Base-by-base conservation (phyloP, 2,888 invertebrate genomes). In the Phragmatobia fuliginosa region DNA sequence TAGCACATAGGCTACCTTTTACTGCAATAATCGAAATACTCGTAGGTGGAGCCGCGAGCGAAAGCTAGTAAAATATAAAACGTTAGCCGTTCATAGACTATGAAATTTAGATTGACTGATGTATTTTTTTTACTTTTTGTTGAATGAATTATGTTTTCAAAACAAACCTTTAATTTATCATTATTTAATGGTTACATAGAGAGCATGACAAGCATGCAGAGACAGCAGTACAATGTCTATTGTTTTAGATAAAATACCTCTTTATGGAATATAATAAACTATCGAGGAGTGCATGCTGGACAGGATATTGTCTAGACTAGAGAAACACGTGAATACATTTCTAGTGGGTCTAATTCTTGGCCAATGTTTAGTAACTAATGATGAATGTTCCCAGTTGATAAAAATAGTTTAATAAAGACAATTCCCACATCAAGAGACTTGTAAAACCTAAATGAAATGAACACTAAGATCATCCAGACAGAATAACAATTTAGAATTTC, bases 221-320 rank as follows among this genome's bases (percentile, higher is more conserved):
- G 6, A 16, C 7, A 56, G 28, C 56, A 56, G 28, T 56, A 6
- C n/a, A 16, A 28, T 16, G 28, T 16, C 56, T 16, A 56, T 56
- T 56, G 56, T 56, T 56, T 56, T 1, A 28, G 28, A 56, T 56
- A 56, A 56, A 56, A 56, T 56, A 16, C 28, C 4, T 56, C 28
- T 56, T 56, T 56, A 28, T 7, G 25, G 56, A 28, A 28, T 56
- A 14, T 28, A 56, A 28, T 28, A 25, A 3, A 28, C 56, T 56
- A 16, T 16, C 6, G 16, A 16, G 16, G 28, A 28, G 56, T 28
- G 28, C 7, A 56, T 28, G 7, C 56, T 56, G 28, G 56, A 56
- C 56, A 56, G 56, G 56, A 56, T 56, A 56, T 28, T 6, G 56
- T 56, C 56, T 28, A 56, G 56, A 56, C 56, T 56, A 56, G 16